Base-by-base conservation (phyloP, 2,888 invertebrate species). In the Lithosia quadra region DNA sequence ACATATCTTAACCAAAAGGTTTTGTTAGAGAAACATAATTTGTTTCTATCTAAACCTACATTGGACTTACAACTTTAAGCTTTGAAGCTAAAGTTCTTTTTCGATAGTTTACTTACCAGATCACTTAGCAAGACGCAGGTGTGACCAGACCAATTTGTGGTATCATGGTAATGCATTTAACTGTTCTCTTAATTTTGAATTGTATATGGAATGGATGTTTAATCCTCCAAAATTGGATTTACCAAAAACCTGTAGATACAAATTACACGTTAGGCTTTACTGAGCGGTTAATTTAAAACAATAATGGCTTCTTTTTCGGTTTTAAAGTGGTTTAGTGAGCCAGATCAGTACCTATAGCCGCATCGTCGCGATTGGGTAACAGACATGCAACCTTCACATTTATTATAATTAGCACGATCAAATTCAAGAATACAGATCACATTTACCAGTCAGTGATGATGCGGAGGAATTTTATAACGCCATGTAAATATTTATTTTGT, bases 101-200 rank as follows among this genome's bases (percentile, higher is more conserved):
- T 24, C 4, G 4, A 0, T 39, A 18, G n/a, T 60, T 60, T 4
- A 10, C 18, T 60, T 18, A 15, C 10, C 2, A 18, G 18, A 3
- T 39, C 39, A 60, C 36, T 60, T 39, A 60, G 22, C 10, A 18
- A 24, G 39, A 24, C 39, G 24, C 60, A 60, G 60, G 39, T 60
- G 60, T 22, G 3, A 60, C 39, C n/a, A 39, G 21, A 24, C 22
- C 5, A 39, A 22, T 60, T 60, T 60, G 18, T n/a, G 24, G 39
- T 39, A 39, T 60, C 15, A 60, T 60, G 60, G 24, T 60, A 60
- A 39, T 60, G 60, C 60, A 60, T 8, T 18, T 36, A 60, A 60
- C 18, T 60, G 60, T 39, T 39, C 24, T 60, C 36, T 33, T 39
- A 18, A 60, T 22, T 36, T 10, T 39, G 36, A 60, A 22, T 60